Evolutionary conservation across 1,140 invertebrate species (phyloP), one percentile per base, ranked within the genome.

Genomic region (Nasonia giraulti): DNA sequence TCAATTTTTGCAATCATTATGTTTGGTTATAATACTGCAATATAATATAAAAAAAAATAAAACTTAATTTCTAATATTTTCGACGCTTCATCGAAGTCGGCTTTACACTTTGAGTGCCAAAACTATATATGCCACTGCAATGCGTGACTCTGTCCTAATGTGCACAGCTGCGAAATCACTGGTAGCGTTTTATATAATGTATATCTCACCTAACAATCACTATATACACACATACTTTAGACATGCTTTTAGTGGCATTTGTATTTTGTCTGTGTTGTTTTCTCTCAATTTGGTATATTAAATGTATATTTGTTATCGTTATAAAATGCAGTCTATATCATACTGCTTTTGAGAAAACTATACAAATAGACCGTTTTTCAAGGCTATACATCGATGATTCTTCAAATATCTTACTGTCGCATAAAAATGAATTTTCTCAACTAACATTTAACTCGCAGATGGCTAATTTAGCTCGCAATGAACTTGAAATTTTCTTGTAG

Each of bases 211-310:
- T 86, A 86, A 88, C 84, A 90, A 87, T 90, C 89, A 88, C 89
- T 87, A 90, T 82, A 33, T 69, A 80, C 85, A 89, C 87, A 86
- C 86, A 88, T 89, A 89, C 85, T 86, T 87, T 89, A 91, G 89
- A 91, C 90, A 90, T 91, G 91, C 91, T 92, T 93, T 92, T 92
- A 92, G 92, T 92, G 88, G 89, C 90, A 91, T 92, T 91, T 91
- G 89, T 89, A 88, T 87, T 87, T 91, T 91, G 90, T 91, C 88
- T 89, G 87, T 91, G 86, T 89, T 91, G 86, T 88, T 87, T 88
- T 85, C 73, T 76, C 83, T 86, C 82, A 85, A 90, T 82, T 82
- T 77, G 40, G 80, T 86, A 83, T 85, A 83, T 80, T 86, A 82
- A 85, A 78, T 81, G 80, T 87, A 84, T 68, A 86, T 66, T 87